phyloP scores from a whole-genome alignment of 2,888 invertebrate genomes.

The Ophioninae sp. region DNA sequence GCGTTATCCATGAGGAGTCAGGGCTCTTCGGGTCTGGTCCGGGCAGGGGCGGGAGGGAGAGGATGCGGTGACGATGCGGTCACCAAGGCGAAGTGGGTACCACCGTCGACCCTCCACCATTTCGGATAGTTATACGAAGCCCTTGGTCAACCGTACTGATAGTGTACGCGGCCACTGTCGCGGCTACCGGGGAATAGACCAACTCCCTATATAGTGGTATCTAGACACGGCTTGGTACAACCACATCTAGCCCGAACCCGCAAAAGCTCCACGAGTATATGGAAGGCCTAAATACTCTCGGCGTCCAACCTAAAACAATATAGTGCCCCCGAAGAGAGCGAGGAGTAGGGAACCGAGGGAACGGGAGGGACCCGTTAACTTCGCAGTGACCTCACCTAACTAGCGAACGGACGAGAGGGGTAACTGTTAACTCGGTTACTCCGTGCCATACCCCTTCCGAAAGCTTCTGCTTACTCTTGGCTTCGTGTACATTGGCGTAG shows the following conservation, averaged over 20 bases:
- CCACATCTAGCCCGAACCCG: slow-evolving; percentile 35
- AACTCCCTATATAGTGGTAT: slow-evolving; percentile 10
- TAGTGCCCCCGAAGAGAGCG: slow-evolving; percentile 62
- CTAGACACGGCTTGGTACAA: slow-evolving; percentile 24
- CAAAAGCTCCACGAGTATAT: slow-evolving; percentile 59
- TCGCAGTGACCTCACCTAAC: slow-evolving; percentile 75
- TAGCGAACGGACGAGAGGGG: slow-evolving; percentile 70
- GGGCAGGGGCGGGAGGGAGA: too few species aligned
- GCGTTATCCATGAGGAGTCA: slow-evolving; percentile 68
- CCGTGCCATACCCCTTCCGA: slow-evolving; percentile 48
- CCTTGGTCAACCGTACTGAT: slow-evolving; percentile 33
- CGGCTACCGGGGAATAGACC: slow-evolving; percentile 29
- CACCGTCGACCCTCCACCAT: slow-evolving; percentile 54
- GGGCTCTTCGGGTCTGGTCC: background rate
- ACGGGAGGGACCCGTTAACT: slow-evolving; percentile 70
- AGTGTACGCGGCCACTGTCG: slow-evolving; percentile 26
- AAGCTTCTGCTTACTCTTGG: slow-evolving; percentile 57
- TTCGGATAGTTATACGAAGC: slow-evolving; percentile 20
- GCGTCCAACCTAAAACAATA: slow-evolving; percentile 75
- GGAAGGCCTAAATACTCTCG: slow-evolving; percentile 75
- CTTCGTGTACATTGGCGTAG: background rate
- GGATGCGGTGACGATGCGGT: slow-evolving; percentile 50
- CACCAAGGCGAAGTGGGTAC: slow-evolving; percentile 35
- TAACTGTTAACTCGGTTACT: slow-evolving; percentile 77
- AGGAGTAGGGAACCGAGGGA: too few species aligned